Conservation (phyloP, 2,797 vertebrate species). For the Poeciliopsis paucimaculata region DNA sequence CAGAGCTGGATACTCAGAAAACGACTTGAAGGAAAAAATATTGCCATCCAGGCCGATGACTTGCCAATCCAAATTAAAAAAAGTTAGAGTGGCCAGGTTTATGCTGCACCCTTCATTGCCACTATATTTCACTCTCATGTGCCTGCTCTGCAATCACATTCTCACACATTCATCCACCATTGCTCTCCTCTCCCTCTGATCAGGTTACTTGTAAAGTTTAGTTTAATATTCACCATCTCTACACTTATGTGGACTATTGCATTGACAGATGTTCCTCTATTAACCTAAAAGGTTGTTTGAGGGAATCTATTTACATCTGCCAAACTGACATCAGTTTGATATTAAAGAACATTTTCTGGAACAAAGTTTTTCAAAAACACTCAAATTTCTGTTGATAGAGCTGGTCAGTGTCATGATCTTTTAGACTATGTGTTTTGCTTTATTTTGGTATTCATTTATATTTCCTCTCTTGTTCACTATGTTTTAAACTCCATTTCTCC, state of each 20-base stretch:
- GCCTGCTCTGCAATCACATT: constrained; percentile 22
- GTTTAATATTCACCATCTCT: not conserved
- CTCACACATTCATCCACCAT: constrained; percentile 3
- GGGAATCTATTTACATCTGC: not conserved
- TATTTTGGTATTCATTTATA: not conserved
- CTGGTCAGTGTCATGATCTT: not conserved
- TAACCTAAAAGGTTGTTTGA: not conserved
- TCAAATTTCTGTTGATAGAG: not conserved
- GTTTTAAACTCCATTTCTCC: not conserved
- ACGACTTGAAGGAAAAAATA: constrained; percentile 73
- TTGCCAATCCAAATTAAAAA: constrained; percentile 82
- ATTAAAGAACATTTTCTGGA: not conserved
- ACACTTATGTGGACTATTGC: not conserved
- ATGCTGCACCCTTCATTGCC: constrained; percentile 48
- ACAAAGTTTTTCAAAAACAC: not conserved
- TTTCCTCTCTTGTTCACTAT: not conserved
- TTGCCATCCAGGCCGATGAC: constrained; percentile 59
- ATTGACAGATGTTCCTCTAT: not conserved
- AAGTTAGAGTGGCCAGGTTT: constrained; percentile 75
- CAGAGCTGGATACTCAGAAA: constrained; percentile 71
- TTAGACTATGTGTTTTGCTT: not conserved
- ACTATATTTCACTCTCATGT: constrained; percentile 71
- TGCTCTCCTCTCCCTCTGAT: not conserved
- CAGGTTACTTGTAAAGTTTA: not conserved
- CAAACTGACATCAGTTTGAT: not conserved